Conservation (phyloP, 2,797 vertebrate species). For the Takifugu rubripes region DNA sequence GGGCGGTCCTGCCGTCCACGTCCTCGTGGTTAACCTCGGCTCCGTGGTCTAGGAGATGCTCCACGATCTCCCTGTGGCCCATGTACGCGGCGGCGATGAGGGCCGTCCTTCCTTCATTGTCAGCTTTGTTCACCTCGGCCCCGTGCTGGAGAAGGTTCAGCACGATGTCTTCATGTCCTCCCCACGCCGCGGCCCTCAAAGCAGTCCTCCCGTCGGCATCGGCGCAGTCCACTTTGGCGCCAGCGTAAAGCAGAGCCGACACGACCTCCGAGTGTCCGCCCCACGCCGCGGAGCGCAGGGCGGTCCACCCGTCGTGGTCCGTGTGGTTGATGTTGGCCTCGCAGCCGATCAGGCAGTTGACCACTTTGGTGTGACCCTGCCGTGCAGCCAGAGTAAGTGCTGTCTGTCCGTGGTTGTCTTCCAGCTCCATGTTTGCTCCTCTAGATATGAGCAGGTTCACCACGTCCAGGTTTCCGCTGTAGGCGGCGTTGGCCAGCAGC, state of each 20-base stretch:
- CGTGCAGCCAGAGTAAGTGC: slow-evolving; percentile 94
- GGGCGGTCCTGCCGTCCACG: slow-evolving; percentile 91
- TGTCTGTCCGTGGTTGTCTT: slow-evolving; percentile 91
- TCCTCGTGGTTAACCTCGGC: slow-evolving; percentile 96
- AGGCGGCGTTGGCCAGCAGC: slow-evolving; percentile 88
- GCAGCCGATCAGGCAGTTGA: slow-evolving; percentile 93
- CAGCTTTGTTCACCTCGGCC: slow-evolving; percentile 95
- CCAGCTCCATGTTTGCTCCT: slow-evolving; percentile 90
- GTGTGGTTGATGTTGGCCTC: slow-evolving; percentile 95
- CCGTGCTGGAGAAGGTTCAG: slow-evolving; percentile 95
- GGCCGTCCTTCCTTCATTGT: slow-evolving; percentile 95
- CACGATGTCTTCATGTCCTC: slow-evolving; percentile 96
- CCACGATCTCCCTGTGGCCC: slow-evolving; percentile 96
- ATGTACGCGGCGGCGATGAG: slow-evolving; percentile 97
- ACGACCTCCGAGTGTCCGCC: slow-evolving; percentile 97
- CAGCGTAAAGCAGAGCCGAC: slow-evolving; percentile 94
- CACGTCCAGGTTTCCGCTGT: slow-evolving; percentile 94
- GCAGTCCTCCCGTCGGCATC: slow-evolving; percentile 94
- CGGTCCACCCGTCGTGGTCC: slow-evolving; percentile 96
- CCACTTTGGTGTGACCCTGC: slow-evolving; percentile 96
- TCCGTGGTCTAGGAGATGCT: slow-evolving; percentile 93
- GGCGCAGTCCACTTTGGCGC: slow-evolving; percentile 94
- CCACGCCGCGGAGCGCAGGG: slow-evolving; percentile 92
- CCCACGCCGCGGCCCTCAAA: slow-evolving; percentile 94
- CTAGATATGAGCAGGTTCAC: slow-evolving; percentile 91